Percentiles rank a stretch among this genome's conserved stretches.
Conservation (phyloP, 2,888 invertebrate species). For the Portevinia maculata region DNA sequence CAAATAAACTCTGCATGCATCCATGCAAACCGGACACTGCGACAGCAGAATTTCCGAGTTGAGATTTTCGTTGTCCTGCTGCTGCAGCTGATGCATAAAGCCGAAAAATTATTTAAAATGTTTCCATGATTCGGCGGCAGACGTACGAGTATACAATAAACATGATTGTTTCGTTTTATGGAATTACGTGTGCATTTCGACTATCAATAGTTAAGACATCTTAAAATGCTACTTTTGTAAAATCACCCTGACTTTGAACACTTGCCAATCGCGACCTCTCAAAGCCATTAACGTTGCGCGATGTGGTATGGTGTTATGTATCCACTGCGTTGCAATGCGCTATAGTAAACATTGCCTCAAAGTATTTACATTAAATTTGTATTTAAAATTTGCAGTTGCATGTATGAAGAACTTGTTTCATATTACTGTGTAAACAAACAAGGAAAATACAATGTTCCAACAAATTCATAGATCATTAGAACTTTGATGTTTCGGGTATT, state of each 20-base stretch:
- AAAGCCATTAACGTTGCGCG: constrained; percentile 24
- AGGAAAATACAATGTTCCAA: constrained; percentile 16
- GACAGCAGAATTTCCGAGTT: constrained; percentile 46
- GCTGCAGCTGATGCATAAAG: constrained; percentile 17
- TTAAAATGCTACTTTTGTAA: constrained; percentile 2
- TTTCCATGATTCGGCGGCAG: constrained; percentile 36
- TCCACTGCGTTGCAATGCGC: constrained; percentile 30
- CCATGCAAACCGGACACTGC: constrained; percentile 20
- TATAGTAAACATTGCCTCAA: constrained; percentile 55
- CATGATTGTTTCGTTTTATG: constrained; percentile 42
- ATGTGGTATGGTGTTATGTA: constrained; percentile 8
- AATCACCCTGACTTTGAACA: constrained; percentile 51
- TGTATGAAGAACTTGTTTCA: constrained; percentile 27
- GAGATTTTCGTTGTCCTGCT: constrained; percentile 21
- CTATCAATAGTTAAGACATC: constrained; percentile 53
- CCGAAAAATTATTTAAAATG: constrained; percentile 58
- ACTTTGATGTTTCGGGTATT: constrained; percentile 53
- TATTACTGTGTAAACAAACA: constrained; percentile 56
- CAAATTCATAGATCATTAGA: constrained; percentile 30
- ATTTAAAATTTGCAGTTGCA: constrained; percentile 23
- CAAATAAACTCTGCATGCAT: neutral
- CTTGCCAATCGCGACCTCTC: constrained; percentile 9
- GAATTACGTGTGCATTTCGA: no score
- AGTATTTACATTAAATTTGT: constrained; percentile 41
- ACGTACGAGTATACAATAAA: constrained; percentile 39